These are phyloP conservation scores for Dreissena polymorpha DNA, from an alignment of 1,140 invertebrate species.

Conservation along the genomic window DNA sequence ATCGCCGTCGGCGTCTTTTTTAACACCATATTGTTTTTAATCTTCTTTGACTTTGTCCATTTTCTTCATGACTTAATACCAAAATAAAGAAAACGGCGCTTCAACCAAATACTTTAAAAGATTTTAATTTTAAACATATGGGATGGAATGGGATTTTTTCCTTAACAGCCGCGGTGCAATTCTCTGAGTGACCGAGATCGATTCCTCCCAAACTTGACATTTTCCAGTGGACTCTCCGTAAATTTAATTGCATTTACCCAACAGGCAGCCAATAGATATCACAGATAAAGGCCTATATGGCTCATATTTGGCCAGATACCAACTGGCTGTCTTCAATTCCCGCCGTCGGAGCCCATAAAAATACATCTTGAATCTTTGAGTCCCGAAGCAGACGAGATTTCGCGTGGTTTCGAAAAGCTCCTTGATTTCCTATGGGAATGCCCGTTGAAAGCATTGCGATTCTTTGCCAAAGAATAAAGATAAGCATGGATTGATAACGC, in stretches of 20 bases:
- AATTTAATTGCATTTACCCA: constrained; percentile 3
- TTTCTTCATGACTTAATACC: no score
- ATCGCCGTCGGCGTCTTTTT: no score
- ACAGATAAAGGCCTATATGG: constrained; percentile 40
- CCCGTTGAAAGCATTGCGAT: constrained; percentile 58
- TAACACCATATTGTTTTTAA: no score
- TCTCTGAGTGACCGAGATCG: no score
- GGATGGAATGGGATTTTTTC: no score
- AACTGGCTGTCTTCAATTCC: constrained; percentile 46
- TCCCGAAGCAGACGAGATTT: constrained; percentile 44
- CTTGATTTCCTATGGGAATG: constrained; percentile 52
- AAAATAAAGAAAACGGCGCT: no score
- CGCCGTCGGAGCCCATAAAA: constrained; percentile 55
- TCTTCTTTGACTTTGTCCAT: no score
- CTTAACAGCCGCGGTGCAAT: no score
- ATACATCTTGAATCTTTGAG: constrained; percentile 56
- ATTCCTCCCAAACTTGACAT: no score
- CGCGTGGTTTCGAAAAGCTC: constrained; percentile 52
- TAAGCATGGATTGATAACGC: constrained; percentile 48
- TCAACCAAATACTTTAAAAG: no score
- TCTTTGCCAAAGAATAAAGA: constrained; percentile 57
- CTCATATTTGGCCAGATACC: constrained; percentile 32
- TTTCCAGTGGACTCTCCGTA: no score
- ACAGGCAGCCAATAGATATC: constrained; percentile 33
- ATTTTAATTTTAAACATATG: no score